Percentiles rank a stretch among this genome's conserved stretches.
Evolutionary conservation across 2,888 invertebrate genomes (phyloP).

Genomic region (Hydroisotoma schaefferi): DNA sequence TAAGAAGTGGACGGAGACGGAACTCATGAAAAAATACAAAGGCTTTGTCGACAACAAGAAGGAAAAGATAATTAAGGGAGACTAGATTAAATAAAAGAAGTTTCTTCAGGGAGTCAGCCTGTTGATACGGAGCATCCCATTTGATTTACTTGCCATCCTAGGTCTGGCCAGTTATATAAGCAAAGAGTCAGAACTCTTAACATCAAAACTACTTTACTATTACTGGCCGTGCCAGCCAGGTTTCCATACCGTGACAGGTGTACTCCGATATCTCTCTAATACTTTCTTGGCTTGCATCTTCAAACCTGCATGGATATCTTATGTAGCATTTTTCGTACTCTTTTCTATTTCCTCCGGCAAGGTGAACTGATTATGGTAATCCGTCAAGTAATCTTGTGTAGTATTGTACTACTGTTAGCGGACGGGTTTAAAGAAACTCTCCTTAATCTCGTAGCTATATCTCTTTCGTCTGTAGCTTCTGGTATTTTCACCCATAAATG

Average conservation of each 20-base stretch:
- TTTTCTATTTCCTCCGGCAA: constrained; percentile 8
- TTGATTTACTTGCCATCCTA: constrained; percentile 7
- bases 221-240: too few species aligned
- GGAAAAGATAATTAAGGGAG: constrained; percentile 13
- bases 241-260: constrained; percentile 5
- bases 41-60: neutral
- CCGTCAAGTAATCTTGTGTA: too few species aligned
- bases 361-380: constrained; percentile 4
- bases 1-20: constrained; percentile 1
- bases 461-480: too few species aligned
- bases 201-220: too few species aligned
- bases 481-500: too few species aligned
- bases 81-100: constrained; percentile 6
- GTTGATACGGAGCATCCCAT: constrained; percentile 1
- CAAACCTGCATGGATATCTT: too few species aligned
- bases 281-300: neutral
- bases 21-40: constrained; percentile 9
- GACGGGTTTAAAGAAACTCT: too few species aligned
- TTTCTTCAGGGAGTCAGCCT: neutral
- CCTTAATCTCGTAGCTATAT: too few species aligned
- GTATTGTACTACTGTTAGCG: neutral
- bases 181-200: neutral
- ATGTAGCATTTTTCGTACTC: neutral
- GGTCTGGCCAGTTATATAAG: neutral
- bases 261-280: neutral